Evolutionary conservation across 2,797 vertebrate species (phyloP).

Genomic region (Intellagama lesueurii): DNA sequence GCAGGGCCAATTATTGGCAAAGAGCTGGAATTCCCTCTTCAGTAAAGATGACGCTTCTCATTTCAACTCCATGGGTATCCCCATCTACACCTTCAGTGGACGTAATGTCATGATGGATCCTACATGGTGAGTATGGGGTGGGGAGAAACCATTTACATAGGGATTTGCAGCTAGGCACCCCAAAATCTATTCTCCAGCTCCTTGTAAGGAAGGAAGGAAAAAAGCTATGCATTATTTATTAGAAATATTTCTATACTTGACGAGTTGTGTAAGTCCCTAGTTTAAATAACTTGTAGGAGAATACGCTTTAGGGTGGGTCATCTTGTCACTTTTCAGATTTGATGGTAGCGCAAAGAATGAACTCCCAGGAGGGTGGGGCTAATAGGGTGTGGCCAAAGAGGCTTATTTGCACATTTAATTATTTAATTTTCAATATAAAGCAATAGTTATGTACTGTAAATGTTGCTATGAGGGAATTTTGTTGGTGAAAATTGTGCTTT

Average conservation of each 20-base stretch:
- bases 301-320: neutral
- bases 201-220: neutral
- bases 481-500: too few relatives aligned
- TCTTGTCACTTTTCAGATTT: too few relatives aligned
- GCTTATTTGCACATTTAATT: too few relatives aligned
- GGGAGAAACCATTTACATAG: neutral
- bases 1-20: slow-evolving; percentile 70
- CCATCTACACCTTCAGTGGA: slow-evolving; percentile 71
- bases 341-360: too few relatives aligned
- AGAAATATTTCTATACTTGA: neutral
- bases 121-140: slow-evolving; percentile 60
- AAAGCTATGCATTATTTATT: neutral
- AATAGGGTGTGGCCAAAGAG: too few relatives aligned
- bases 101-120: slow-evolving; percentile 51
- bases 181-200: neutral
- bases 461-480: too few relatives aligned
- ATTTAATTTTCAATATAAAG: too few relatives aligned
- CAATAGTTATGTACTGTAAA: too few relatives aligned
- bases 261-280: neutral
- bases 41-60: neutral
- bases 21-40: slow-evolving; percentile 70
- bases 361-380: too few relatives aligned
- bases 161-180: neutral
- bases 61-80: slow-evolving; percentile 4
- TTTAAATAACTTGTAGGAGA: neutral